Base-by-base conservation (phyloP, 2,888 invertebrate species). In the Plutella xylostella region DNA sequence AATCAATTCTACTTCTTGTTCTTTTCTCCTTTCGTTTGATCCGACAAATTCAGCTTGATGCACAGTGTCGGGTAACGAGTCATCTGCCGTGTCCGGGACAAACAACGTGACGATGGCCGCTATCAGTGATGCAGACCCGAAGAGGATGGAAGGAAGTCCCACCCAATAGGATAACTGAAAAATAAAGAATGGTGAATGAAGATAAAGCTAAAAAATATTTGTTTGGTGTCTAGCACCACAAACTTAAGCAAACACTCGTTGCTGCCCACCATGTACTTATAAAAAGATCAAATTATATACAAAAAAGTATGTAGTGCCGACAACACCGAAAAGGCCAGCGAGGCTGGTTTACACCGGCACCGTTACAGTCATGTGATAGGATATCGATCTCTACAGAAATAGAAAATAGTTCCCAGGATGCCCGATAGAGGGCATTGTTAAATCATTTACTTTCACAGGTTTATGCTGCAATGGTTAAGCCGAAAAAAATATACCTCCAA, bases 1-100 rank as follows among this genome's bases (percentile, higher is more conserved):
- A n/a, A n/a, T n/a, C n/a, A n/a, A n/a, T n/a, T n/a, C n/a, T 14
- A 4, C 33, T 14, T 15, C 11, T 33, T n/a, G 14, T 33, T 4
- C 4, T 33, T 33, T 33, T n/a, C 2, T 33, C 14, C 17, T n/a
- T 30, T 30, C 35, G 15, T 15, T 9, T 7, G 18, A 7, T 7
- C 43, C 46, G 5, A 43, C 31, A 15, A 6, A 12, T 33, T 62
- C 53, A 21, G 65, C 60, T 43, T 63, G 57, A 25, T 58, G 52
- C 28, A 65, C 51, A 9, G 60, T 63, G 49, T 65, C 60, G 33
- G 65, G 63, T 34, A 65, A 49, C 39, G 56, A 55, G 22, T 53
- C 49, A 31, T 59, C 55, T 39, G 57, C 51, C 3, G 63, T 61
- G 53, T 65, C 66, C 1, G 65, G 65, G 40, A 64, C 61, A 1